Percentiles rank a stretch among this genome's conserved stretches.
Evolutionary conservation across 2,797 vertebrate genomes (phyloP).

Genomic region (Gallinago nigripennis): DNA sequence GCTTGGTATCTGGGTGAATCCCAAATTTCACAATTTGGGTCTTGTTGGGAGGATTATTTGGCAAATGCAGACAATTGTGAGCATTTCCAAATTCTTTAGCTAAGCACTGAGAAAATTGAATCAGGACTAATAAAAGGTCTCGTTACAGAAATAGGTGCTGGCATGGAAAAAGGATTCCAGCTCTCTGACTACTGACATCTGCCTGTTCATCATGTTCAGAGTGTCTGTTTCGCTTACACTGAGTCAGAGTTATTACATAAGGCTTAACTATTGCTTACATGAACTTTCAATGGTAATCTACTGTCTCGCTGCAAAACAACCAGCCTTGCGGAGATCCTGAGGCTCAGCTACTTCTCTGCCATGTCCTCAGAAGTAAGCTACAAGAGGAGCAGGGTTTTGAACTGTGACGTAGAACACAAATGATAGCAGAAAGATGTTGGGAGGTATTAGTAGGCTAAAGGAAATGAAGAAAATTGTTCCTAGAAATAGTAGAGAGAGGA

Average conservation of each 20-base stretch:
- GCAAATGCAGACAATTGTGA: neutral
- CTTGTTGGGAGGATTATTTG: neutral
- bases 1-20: neutral
- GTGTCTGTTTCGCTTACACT: neutral
- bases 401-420: neutral
- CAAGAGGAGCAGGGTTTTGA: neutral
- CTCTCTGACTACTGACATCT: neutral
- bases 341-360: neutral
- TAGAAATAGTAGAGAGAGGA: neutral
- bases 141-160: constrained; percentile 35
- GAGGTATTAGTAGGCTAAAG: neutral
- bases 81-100: neutral
- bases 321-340: neutral
- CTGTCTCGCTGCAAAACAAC: neutral
- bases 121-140: constrained; percentile 16
- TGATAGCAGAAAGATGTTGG: neutral
- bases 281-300: neutral
- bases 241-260: neutral
- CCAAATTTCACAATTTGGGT: neutral
- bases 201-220: neutral
- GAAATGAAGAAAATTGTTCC: neutral
- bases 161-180: constrained; percentile 2
- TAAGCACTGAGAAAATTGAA: neutral
- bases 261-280: neutral
- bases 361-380: neutral